Percentiles rank a stretch among this genome's conserved stretches.
phyloP scores from a whole-genome alignment of 1,140 invertebrate genomes.

The Bombus waltoni region DNA sequence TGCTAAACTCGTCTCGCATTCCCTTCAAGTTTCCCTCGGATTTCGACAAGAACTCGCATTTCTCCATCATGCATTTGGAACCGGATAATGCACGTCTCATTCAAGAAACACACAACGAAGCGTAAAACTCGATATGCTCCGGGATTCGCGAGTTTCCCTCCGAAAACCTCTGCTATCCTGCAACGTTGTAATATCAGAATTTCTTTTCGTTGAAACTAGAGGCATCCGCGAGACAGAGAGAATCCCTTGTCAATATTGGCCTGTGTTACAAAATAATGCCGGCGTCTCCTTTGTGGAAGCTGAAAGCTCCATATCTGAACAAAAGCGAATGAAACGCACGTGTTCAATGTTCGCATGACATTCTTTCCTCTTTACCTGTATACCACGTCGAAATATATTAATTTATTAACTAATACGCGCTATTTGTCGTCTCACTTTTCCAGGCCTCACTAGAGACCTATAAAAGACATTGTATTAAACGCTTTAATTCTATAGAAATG shows the following conservation, averaged over 20 bases:
- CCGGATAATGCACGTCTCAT: slow-evolving; percentile 14
- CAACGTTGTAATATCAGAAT: slow-evolving; percentile 30
- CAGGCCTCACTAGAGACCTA: no score
- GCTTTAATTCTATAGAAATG: no score
- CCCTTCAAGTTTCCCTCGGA: not conserved
- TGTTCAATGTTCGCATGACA: not conserved
- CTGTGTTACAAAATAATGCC: slow-evolving; percentile 22
- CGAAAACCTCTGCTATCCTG: slow-evolving; percentile 1
- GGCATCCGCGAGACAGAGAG: not conserved
- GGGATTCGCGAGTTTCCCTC: not conserved
- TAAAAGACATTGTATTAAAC: no score
- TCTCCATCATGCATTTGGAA: not conserved
- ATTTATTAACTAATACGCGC: no score
- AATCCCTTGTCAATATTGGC: slow-evolving; percentile 8
- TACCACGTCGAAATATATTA: no score
- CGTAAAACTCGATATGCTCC: slow-evolving; percentile 1
- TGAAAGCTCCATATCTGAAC: not conserved
- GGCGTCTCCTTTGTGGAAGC: not conserved
- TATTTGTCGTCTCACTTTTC: no score
- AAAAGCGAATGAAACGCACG: slow-evolving; percentile 4
- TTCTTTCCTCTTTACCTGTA: not conserved
- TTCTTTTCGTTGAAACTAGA: not conserved
- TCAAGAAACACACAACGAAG: slow-evolving; percentile 9
- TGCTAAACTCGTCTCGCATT: not conserved
- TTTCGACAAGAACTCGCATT: slow-evolving; percentile 3